These are phyloP conservation scores for Diaperis boleti DNA, from an alignment of 2,888 invertebrate genomes.

Conservation along the genomic window DNA sequence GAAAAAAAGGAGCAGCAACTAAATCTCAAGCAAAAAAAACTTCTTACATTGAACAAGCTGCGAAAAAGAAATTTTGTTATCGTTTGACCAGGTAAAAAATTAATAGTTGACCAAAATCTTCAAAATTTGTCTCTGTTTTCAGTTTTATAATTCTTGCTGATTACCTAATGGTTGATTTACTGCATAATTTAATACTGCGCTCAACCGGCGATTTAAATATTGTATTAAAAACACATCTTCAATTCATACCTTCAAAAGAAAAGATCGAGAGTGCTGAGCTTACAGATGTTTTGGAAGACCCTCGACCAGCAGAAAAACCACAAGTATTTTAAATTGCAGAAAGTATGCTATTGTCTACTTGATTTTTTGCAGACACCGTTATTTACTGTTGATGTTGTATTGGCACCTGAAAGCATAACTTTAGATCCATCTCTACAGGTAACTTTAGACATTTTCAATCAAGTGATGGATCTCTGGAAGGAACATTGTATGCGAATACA, in stretches of 20 bases:
- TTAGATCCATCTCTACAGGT: constrained; percentile 75
- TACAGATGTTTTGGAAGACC: constrained; percentile 68
- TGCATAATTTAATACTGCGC: constrained; percentile 74
- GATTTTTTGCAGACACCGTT: constrained; percentile 70
- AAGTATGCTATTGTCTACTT: background rate
- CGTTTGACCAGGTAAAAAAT: constrained; percentile 74
- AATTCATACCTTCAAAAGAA: constrained; percentile 67
- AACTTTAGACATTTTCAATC: constrained; percentile 71
- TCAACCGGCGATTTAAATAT: constrained; percentile 73
- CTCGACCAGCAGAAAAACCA: constrained; percentile 65
- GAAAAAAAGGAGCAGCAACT: constrained; percentile 32
- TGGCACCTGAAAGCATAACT: constrained; percentile 60
- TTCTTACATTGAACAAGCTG: constrained; percentile 88
- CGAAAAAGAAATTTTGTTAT: constrained; percentile 84
- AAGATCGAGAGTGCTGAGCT: constrained; percentile 63
- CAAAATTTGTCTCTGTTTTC: constrained; percentile 27
- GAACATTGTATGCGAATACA: constrained; percentile 77
- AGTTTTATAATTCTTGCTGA: constrained; percentile 81
- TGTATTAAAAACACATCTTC: constrained; percentile 70
- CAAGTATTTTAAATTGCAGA: constrained; percentile 50
- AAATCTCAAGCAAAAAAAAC: constrained; percentile 49
- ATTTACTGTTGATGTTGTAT: constrained; percentile 72
- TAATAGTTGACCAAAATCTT: too few relatives aligned
- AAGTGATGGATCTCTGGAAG: constrained; percentile 75
- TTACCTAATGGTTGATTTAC: constrained; percentile 77